Base-by-base conservation (phyloP, 1,140 invertebrate species). In the Steinernema feltiae region DNA sequence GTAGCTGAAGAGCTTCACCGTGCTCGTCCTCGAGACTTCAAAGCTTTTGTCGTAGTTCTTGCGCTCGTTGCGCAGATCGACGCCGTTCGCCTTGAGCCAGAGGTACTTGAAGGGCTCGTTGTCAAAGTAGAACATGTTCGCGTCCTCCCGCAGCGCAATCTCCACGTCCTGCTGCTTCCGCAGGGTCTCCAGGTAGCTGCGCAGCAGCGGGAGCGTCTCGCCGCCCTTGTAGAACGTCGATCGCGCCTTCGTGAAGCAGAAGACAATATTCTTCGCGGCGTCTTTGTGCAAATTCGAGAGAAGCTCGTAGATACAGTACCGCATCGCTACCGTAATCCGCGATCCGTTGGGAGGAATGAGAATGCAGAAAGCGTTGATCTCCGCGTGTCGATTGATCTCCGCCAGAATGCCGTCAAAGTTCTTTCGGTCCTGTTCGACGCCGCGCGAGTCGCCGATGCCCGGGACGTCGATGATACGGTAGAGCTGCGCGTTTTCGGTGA, bases 391-490 rank as follows among this genome's bases (percentile, higher is more conserved):
- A 12, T 35, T 29, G 27, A 80, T 35, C 41, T 69, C 75, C 21
- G 29, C 27, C 1, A 74, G 48, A 32, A 86, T 86, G 1, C 70
- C 53, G n/a, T 79, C 71, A 32, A 84, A 82, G 71, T 86, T 86
- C 48, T 71, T 72, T 31, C 80, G 78, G 31, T 86, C 84, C 53
- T 83, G 71, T 0, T 79, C 76, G 1, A 79, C 24, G 1, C 84
- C 85, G 1, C 81, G 75, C 17, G 78, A 75, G 35, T 86, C 83
- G 0, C 83, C 85, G 48, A 86, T 82, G 32, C 85, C 85, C 0
- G 84, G 84, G 0, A 84, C 82, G 70, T 86, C 84, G 48, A 86
- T 85, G 0, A 86, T 32, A 70, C 76, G 73, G 72, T 63, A 63
- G 24, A 30, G 12, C 27, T 75, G 69, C 32, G 2, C 32, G 7